Evolutionary conservation across 23 tunicate genomes (phyloP).

Genomic region (Aplidium turbinatum): DNA sequence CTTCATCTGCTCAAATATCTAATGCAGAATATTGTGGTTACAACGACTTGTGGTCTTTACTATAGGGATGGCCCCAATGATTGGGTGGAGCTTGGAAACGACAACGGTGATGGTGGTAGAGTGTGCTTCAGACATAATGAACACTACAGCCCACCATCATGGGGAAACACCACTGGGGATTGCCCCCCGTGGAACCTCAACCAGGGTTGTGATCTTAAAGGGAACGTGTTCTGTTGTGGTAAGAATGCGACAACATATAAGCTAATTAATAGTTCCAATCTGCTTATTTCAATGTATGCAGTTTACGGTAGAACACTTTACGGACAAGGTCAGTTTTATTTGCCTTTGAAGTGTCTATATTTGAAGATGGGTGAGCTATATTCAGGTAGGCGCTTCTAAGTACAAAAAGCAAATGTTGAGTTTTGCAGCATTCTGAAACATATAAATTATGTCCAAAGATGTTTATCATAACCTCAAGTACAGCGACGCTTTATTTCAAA

Average conservation of each 20-base stretch:
- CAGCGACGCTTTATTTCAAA: too few species aligned
- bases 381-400: too few species aligned
- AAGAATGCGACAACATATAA: conserved; percentile 35
- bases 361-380: too few species aligned
- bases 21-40: too few species aligned
- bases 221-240: conserved; percentile 72
- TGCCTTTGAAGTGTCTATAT: not conserved
- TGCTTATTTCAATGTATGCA: too few species aligned
- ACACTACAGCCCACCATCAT: conserved; percentile 46
- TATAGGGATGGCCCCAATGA: conserved; percentile 59
- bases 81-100: conserved; percentile 71
- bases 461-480: too few species aligned
- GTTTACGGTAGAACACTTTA: not conserved
- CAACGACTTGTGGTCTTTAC: too few species aligned
- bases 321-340: not conserved
- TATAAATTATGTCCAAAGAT: too few species aligned
- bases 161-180: conserved; percentile 48
- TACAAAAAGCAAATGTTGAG: too few species aligned
- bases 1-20: too few species aligned
- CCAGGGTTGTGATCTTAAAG: conserved; percentile 53
- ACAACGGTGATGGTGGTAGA: conserved; percentile 28
- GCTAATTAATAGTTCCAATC: too few species aligned
- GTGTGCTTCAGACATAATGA: conserved; percentile 62
- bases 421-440: too few species aligned
- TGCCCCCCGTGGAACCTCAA: conserved; percentile 49